Evolutionary conservation across 2,797 vertebrate genomes (phyloP).

Genomic region (Brachyrhaphis roseni): DNA sequence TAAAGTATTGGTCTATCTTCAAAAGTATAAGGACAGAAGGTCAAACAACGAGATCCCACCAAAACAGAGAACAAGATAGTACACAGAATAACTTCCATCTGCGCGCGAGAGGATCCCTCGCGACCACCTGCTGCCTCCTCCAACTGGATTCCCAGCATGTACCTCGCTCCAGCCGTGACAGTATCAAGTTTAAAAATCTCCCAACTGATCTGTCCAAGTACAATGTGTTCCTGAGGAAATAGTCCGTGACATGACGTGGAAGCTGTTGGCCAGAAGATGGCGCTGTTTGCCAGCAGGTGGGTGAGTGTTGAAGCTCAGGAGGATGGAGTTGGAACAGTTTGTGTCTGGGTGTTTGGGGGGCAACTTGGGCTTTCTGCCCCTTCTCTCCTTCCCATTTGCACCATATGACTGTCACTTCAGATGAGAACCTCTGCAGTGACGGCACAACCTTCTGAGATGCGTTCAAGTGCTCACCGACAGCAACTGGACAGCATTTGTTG

Average conservation of each 20-base stretch:
- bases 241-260: not conserved
- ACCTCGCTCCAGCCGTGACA: conserved; percentile 43
- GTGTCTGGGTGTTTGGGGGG: conserved; percentile 65
- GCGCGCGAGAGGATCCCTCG: conserved; percentile 31
- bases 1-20: not conserved
- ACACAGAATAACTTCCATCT: conserved; percentile 1
- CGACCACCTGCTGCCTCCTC: conserved; percentile 21
- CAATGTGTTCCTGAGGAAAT: conserved; percentile 53
- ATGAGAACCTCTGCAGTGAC: conserved; percentile 60
- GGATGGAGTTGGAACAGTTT: conserved; percentile 63
- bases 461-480: not conserved
- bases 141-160: conserved; percentile 54
- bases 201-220: conserved; percentile 54
- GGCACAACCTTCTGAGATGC: conserved; percentile 34
- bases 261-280: conserved; percentile 55
- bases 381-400: conserved; percentile 32
- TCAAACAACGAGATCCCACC: not conserved
- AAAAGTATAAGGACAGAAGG: not conserved
- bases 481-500: not conserved
- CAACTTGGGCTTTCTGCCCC: conserved; percentile 56
- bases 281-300: conserved; percentile 53
- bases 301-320: conserved; percentile 3
- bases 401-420: conserved; percentile 73
- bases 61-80: not conserved
- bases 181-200: conserved; percentile 52